Percentiles rank a stretch among this genome's conserved stretches.
Evolutionary conservation across 1,140 invertebrate genomes (phyloP).

Genomic region (Drosophila sechellia): DNA sequence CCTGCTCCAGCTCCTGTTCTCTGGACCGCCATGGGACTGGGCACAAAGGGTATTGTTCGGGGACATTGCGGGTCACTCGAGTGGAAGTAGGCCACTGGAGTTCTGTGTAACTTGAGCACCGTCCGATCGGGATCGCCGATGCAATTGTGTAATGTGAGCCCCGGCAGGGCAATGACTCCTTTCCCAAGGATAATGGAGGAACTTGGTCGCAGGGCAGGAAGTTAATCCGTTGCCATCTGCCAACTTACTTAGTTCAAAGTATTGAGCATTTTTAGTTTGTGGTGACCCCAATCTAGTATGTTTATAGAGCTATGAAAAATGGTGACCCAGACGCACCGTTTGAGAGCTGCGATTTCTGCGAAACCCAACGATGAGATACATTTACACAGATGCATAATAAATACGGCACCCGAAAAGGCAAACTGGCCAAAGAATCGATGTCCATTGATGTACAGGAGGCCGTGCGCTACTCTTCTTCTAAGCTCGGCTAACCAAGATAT

Average conservation of each 20-base stretch:
- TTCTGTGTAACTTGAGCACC: constrained; percentile 68
- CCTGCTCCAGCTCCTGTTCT: constrained; percentile 5
- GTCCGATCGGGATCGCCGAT: constrained; percentile 21
- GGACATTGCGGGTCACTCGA: constrained; percentile 63
- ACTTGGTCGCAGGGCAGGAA: constrained; percentile 3
- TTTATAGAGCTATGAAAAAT: too few relatives aligned
- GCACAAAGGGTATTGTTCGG: constrained; percentile 68
- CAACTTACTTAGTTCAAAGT: too few relatives aligned
- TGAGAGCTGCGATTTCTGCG: background rate
- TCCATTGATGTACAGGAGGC: constrained; percentile 4
- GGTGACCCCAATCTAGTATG: too few relatives aligned
- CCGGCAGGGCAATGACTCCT: constrained; percentile 67
- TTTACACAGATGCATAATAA: background rate
- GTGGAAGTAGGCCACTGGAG: constrained; percentile 82
- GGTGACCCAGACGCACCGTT: too few relatives aligned
- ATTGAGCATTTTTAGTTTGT: too few relatives aligned
- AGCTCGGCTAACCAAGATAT: constrained; percentile 17
- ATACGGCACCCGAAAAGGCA: background rate
- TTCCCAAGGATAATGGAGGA: constrained; percentile 71
- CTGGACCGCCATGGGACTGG: constrained; percentile 22
- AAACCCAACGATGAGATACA: background rate
- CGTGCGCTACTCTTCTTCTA: constrained; percentile 21
- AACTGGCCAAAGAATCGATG: background rate
- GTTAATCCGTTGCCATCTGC: background rate
- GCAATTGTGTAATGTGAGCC: constrained; percentile 78